phyloP scores from a whole-genome alignment of 2,113 vertebrate genomes.

The Syrmaticus mikado region DNA sequence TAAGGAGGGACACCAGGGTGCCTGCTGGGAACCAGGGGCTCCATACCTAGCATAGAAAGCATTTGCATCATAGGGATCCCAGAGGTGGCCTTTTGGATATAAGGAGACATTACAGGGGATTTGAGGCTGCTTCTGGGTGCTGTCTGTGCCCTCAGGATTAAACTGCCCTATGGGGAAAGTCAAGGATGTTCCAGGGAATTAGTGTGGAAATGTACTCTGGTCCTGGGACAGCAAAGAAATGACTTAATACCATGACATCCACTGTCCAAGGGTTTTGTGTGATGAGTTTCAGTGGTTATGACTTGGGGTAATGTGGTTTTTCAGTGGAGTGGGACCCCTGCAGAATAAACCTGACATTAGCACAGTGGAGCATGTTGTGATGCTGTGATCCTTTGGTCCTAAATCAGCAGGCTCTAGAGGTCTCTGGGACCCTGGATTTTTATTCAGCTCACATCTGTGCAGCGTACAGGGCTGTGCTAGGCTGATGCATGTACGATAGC shows the following conservation, averaged over 20 bases:
- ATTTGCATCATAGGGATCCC: background rate
- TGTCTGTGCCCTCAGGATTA: background rate
- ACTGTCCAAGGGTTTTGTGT: background rate
- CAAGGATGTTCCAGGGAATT: background rate
- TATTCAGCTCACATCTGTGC: constrained; percentile 58
- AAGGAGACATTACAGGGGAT: background rate
- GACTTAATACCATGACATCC: constrained; percentile 15
- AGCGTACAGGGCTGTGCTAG: background rate
- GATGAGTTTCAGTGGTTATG: background rate
- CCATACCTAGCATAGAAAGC: background rate
- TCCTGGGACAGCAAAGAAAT: background rate
- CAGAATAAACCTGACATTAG: constrained; percentile 3
- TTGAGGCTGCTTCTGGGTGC: background rate
- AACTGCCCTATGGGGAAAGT: background rate
- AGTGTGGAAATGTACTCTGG: background rate
- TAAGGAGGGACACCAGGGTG: background rate
- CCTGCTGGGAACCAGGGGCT: background rate
- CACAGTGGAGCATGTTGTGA: accelerated
- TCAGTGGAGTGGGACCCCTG: background rate
- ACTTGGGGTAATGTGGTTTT: background rate
- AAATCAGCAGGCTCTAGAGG: background rate
- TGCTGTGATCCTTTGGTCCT: accelerated
- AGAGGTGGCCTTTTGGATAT: background rate
- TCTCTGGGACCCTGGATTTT: constrained; percentile 33
- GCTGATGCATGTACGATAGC: background rate